A percentile compares a stretch with the other conserved stretches of the same genome.
phyloP scores from a whole-genome alignment of 53 echinoderm and acorn worm species.

The Temnopleurus reevesii region DNA sequence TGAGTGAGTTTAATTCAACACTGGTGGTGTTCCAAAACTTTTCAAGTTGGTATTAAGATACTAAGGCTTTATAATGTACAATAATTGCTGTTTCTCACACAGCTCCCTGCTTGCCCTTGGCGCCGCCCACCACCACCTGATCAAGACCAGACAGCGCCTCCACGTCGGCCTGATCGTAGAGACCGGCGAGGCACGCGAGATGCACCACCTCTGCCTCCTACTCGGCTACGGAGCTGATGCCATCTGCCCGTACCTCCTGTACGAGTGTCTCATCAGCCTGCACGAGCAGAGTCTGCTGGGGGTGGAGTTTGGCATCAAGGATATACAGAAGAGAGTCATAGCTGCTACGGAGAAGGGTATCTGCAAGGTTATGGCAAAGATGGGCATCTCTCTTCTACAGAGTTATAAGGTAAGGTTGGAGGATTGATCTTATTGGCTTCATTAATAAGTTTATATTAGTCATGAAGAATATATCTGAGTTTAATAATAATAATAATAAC shows the following conservation, averaged over 20 bases:
- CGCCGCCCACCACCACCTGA: conserved; percentile 93
- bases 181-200: conserved; percentile 94
- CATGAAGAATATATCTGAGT: no score
- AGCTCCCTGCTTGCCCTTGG: conserved; percentile 89
- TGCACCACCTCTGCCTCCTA: conserved; percentile 95
- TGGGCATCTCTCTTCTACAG: conserved; percentile 98
- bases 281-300: conserved; percentile 86
- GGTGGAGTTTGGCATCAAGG: conserved; percentile 61
- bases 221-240: conserved; percentile 98
- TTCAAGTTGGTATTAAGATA: no score
- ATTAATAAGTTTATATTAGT: no score
- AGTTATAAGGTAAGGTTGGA: conserved; percentile 78
- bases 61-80: no score
- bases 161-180: conserved; percentile 86
- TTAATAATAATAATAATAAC: no score
- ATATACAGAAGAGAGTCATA: conserved; percentile 71
- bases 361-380: conserved; percentile 98
- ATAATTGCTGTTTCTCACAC: no score
- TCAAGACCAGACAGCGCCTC: conserved; percentile 92
- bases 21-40: no score
- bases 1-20: no score
- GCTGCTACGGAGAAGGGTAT: conserved; percentile 86
- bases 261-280: conserved; percentile 86
- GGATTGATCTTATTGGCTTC: no score
- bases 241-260: conserved; percentile 96